A percentile compares a stretch with the other conserved stretches of the same genome.
phyloP scores from a whole-genome alignment of 2,113 vertebrate species.

The Entosphenus tridentatus region DNA sequence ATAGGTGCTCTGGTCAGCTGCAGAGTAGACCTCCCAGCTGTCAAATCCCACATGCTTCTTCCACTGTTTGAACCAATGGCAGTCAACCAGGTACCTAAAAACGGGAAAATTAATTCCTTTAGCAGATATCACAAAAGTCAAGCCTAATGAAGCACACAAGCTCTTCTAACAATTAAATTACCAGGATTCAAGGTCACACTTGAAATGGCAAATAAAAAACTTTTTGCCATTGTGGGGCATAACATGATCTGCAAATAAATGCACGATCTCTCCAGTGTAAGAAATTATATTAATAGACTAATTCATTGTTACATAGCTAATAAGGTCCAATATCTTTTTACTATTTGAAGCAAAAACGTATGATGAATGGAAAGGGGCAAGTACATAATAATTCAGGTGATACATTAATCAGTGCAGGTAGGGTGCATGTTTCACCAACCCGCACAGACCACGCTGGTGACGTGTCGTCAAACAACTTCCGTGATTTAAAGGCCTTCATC shows the following conservation, averaged over 20 bases:
- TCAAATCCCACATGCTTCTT: conserved; percentile 99
- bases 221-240: neutral
- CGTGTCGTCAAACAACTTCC: too few species aligned
- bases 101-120: neutral
- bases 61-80: conserved; percentile 99
- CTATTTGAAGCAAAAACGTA: too few species aligned
- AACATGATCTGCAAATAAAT: neutral
- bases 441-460: too few species aligned
- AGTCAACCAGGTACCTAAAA: conserved; percentile 84
- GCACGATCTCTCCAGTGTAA: too few species aligned
- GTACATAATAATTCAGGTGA: too few species aligned
- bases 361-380: too few species aligned
- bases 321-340: too few species aligned
- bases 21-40: conserved; percentile 98
- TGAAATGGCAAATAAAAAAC: neutral
- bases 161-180: neutral
- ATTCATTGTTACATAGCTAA: too few species aligned
- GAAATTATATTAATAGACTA: too few species aligned
- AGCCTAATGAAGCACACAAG: neutral
- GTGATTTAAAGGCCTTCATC: too few species aligned
- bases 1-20: conserved; percentile 93
- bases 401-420: too few species aligned
- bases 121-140: neutral
- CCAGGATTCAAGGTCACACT: neutral
- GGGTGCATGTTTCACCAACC: too few species aligned